Base-by-base conservation (phyloP, 2,113 vertebrate species). In the Nicator chloris region DNA sequence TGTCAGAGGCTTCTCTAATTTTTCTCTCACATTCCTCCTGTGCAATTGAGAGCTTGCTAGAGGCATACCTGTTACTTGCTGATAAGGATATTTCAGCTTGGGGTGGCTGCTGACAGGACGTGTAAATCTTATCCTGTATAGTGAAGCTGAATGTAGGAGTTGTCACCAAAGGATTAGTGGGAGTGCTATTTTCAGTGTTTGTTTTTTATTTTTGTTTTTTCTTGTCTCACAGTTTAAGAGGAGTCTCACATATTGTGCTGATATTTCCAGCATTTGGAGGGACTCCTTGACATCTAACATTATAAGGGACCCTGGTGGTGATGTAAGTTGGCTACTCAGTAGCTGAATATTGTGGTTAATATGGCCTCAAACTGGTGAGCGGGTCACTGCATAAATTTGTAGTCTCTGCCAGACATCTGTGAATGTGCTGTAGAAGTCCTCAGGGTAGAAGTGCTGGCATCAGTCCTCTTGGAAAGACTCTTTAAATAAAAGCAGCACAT, bases 341-440 rank as follows among this genome's bases (percentile, higher is more conserved):
- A 40, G 26, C 50, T 82, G 21, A 42, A 13, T 4, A 23, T 76
- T 64, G 40, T 51, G 53, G 10, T 81, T 37, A 96, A 75, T 66
- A 63, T 42, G 54, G 61, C 49, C 69, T 51, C 26, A 76, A 76
- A 63, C 49, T 84, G 40, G 69, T 82, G 49, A 86, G 54, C 0
- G 0, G 33, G 40, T 51, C 53, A 69, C 68, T 68, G 70, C 68
- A 56, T 66, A 78, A 57, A 56, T 81, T 66, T 92, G 16, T 70
- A 94, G 83, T 91, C 72, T 95, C 72, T 97, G 80, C 59, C 89
- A 97, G 96, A 94, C 96, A 96, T 97, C 95, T 98, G 94, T 91
- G 92, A 96, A 92, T 86, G 90, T 45, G 57, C 47, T 84, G 69
- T 84, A 93, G 78, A 87, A 94, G 47, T 92, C 95, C 87, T 89